These are phyloP conservation scores for Polyploca ridens DNA, from an alignment of 2,888 invertebrate genomes.

Conservation along the genomic window DNA sequence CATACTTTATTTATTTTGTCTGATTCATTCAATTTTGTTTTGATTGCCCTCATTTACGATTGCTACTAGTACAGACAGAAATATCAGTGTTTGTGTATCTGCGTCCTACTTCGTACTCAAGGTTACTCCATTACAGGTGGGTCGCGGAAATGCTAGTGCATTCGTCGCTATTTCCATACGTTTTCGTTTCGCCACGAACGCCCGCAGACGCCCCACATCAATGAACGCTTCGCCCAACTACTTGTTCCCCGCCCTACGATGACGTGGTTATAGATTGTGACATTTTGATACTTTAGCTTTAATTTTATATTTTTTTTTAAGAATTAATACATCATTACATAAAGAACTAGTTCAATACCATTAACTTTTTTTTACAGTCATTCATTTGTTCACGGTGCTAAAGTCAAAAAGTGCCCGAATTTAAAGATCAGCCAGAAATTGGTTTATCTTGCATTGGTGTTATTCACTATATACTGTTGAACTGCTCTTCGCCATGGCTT, in stretches of 20 bases:
- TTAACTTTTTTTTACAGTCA: too few relatives aligned
- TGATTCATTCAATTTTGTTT: background rate
- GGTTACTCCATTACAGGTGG: conserved; percentile 38
- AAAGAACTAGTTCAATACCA: too few relatives aligned
- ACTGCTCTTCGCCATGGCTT: too few relatives aligned
- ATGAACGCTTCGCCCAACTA: conserved; percentile 67
- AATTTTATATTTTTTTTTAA: background rate
- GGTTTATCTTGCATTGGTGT: too few relatives aligned
- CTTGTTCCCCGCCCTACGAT: conserved; percentile 62
- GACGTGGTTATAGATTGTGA: conserved; percentile 23
- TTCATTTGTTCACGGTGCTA: too few relatives aligned
- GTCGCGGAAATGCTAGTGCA: conserved; percentile 50
- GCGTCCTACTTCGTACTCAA: conserved; percentile 31
- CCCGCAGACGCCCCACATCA: conserved; percentile 73
- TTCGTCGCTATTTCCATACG: conserved; percentile 65
- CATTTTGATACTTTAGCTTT: conserved; percentile 49
- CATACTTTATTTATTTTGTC: background rate
- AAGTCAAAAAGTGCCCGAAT: too few relatives aligned
- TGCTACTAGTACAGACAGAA: conserved; percentile 5
- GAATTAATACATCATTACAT: too few relatives aligned
- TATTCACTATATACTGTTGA: too few relatives aligned
- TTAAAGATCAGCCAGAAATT: too few relatives aligned
- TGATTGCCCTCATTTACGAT: background rate
- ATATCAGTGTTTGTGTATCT: conserved; percentile 23
- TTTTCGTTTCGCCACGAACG: conserved; percentile 60